Conservation (phyloP, 2,797 vertebrate genomes). For the Cyclopterus lumpus region DNA sequence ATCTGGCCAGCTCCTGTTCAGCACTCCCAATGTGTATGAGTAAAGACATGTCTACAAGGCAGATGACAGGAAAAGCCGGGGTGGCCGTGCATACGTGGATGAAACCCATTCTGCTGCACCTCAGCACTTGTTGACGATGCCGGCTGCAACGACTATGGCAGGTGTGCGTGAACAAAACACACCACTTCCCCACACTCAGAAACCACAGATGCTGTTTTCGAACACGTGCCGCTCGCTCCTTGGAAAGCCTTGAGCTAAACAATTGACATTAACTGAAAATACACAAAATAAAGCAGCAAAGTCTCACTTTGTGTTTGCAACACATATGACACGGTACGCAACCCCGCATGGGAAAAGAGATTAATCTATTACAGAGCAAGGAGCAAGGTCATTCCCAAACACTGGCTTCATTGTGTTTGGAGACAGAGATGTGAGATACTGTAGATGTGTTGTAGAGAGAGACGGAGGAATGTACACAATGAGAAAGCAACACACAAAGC, state of each 20-base stretch:
- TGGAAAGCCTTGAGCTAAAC: conserved; percentile 28
- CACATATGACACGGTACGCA: conserved; percentile 24
- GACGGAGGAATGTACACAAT: conserved; percentile 4
- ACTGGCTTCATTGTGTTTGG: conserved; percentile 42
- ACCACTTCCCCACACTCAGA: conserved; percentile 9
- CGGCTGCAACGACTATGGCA: conserved; percentile 41
- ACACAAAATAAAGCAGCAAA: conserved; percentile 11
- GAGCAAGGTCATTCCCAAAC: conserved; percentile 55
- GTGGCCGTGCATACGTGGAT: background rate
- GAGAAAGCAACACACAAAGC: conserved; percentile 3
- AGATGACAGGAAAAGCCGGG: conserved; percentile 22
- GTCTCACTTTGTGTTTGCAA: conserved; percentile 47
- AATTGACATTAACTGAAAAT: conserved; percentile 45
- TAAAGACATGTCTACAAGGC: conserved; percentile 13
- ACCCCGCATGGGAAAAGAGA: conserved; percentile 42
- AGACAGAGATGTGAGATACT: conserved; percentile 22
- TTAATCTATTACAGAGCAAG: conserved; percentile 53
- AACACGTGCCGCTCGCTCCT: conserved; percentile 28
- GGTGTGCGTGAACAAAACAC: conserved; percentile 43
- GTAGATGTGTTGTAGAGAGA: conserved; percentile 9
- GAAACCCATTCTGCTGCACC: conserved; percentile 11
- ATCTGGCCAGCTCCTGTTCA: conserved; percentile 15
- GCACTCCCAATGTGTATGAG: background rate
- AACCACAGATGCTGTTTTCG: conserved; percentile 45
- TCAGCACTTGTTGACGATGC: conserved; percentile 38